Conservation (phyloP, 2,888 invertebrate species). For the Amphipoea oculea region DNA sequence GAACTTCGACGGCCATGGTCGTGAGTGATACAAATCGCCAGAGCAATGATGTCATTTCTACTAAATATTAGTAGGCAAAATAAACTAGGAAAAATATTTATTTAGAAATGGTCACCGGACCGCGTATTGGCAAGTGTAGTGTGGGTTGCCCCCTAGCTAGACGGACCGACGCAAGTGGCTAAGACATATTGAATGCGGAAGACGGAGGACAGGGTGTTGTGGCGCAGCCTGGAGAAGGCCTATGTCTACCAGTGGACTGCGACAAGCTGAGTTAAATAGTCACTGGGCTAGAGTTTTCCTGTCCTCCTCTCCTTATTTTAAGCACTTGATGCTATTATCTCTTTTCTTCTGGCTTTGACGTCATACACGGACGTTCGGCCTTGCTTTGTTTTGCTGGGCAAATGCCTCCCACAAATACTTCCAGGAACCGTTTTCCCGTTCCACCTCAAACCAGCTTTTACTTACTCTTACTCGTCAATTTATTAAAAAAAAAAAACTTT, state of each 20-base stretch:
- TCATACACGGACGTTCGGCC: not conserved
- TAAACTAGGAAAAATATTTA: slow-evolving; percentile 12
- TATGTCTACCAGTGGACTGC: not conserved
- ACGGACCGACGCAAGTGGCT: not conserved
- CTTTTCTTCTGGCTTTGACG: not conserved
- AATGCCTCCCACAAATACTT: too few species aligned
- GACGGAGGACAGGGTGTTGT: not conserved
- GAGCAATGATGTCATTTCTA: slow-evolving; percentile 69
- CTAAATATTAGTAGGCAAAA: slow-evolving; percentile 13
- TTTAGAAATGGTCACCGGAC: not conserved
- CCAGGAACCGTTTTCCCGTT: too few species aligned
- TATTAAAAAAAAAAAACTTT: not conserved
- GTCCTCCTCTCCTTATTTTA: not conserved
- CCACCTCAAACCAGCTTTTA: too few species aligned
- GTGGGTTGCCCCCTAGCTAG: not conserved
- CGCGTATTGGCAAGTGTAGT: not conserved
- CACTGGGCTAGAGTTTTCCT: not conserved
- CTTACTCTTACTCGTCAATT: not conserved
- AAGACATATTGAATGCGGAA: not conserved
- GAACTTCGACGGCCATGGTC: slow-evolving; percentile 49
- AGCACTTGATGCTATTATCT: not conserved
- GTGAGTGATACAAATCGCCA: slow-evolving; percentile 44
- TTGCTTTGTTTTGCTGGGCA: too few species aligned
- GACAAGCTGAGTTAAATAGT: not conserved
- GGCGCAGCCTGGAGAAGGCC: too few species aligned